Evolutionary conservation across 2,888 invertebrate genomes (phyloP), one percentile per base, ranked within the genome.

Genomic region (Carpatolechia fugitivella): DNA sequence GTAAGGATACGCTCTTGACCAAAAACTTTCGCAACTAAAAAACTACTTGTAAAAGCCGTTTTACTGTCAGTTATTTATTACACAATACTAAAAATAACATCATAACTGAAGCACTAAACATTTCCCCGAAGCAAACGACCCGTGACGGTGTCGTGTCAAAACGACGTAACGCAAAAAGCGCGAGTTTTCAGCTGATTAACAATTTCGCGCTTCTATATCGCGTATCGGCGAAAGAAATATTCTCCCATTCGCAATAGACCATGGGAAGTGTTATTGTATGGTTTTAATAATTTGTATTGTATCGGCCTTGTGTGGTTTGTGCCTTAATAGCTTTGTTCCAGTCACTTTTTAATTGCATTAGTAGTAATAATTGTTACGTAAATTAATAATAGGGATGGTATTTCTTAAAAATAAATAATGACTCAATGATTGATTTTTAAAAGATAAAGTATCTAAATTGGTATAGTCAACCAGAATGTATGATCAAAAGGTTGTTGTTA

Each of bases 81-180:
- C 38, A 47, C 18, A 47, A 38, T 54, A 54, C n/a, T n/a, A n/a
- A n/a, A n/a, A n/a, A n/a, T n/a, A n/a, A n/a, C n/a, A n/a, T n/a
- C n/a, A n/a, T n/a, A 48, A 41, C 40, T 13, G 7, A 14, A 6
- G 14, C 13, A 7, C 13, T 14, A 14, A 36, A 14, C 20, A 11
- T 41, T 41, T 41, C 41, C 11, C 6, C 11, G 41, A 41, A 41
- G 41, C 18, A 59, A 64, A 56, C 63, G 62, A 67, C 61, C 66
- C 67, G 64, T 57, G 59, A 62, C 59, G 55, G 31, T 31, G 16
- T 48, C 61, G 59, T 58, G 60, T 60, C 49, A 14, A 52, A 55
- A 54, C 40, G 49, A 13, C 41, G 52, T 52, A 52, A 38, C 41
- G 11, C 18, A 52, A 13, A 48, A 48, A 48, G 10, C 8, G 33